Base-by-base conservation (phyloP, 2,113 vertebrate species). In the Setophaga kirtlandii region DNA sequence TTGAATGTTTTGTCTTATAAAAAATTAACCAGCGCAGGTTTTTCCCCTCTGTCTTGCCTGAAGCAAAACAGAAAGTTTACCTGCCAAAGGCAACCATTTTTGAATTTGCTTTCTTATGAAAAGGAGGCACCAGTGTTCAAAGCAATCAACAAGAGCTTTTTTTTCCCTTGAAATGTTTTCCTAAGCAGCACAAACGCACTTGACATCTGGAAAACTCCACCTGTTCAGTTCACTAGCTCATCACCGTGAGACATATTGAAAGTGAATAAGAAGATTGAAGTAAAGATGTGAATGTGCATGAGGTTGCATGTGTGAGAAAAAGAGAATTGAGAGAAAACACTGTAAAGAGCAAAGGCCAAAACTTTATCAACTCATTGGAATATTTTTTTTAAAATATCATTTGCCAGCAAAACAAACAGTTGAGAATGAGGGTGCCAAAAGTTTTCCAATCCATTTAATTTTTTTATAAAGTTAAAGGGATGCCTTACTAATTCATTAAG, bases 21-120 rank as follows among this genome's bases (percentile, higher is more conserved):
- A 97, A 88, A 83, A 96, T 94, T 93, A 62, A 94, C n/a, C 37
- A 88, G 23, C 3, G 28, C 37, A 82, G 58, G 89, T 41, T 94
- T 77, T 89, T 42, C 56, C 44, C 42, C 80, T 86, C 37, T 90
- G 30, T 83, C 67, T 97, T 8, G 87, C 98, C 97, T 84, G 60
- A 71, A 97, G 96, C 67, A 70, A 96, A 97, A 94, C 93, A 90
- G 87, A 94, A 85, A 80, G 78, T 97, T 97, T 95, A 84, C 80
- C 75, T 90, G 93, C 93, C 93, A 96, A 92, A 90, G 71, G 86
- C 95, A 83, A 94, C 87, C 70, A 93, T 91, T 96, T 95, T 53
- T 81, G 65, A 93, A 87, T 91, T 71, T 89, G 10, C 33, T 83
- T 69, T 93, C 49, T 79, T 77, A 73, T 8, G 12, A 42, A 75